Evolutionary conservation across 1,140 invertebrate genomes (phyloP).

Genomic region (Mamestra configurata): DNA sequence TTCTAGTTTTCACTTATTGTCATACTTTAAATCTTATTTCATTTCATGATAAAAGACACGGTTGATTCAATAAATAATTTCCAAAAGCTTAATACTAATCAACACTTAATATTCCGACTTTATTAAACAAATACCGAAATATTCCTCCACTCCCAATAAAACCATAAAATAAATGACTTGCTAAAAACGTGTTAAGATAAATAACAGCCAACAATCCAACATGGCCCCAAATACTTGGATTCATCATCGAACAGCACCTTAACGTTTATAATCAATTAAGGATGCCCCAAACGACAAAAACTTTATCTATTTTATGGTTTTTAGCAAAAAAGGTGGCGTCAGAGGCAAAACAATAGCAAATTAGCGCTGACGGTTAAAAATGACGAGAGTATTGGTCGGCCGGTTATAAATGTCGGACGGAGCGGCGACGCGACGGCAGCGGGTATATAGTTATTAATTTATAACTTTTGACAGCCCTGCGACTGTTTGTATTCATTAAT

Average conservation of each 20-base stretch:
- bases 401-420: conserved; percentile 75
- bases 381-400: conserved; percentile 77
- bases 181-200: conserved; percentile 49
- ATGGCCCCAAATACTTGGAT: conserved; percentile 2
- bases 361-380: conserved; percentile 87
- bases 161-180: conserved; percentile 40
- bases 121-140: not conserved
- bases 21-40: no score
- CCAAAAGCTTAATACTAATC: not conserved
- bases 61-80: no score
- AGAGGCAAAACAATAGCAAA: conserved; percentile 86
- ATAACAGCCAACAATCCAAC: conserved; percentile 31
- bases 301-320: conserved; percentile 87
- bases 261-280: conserved; percentile 83
- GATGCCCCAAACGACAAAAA: conserved; percentile 71
- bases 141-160: not conserved
- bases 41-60: no score
- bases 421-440: conserved; percentile 61
- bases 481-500: conserved; percentile 25
- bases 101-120: not conserved
- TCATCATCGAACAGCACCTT: conserved; percentile 58
- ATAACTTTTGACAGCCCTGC: conserved; percentile 37
- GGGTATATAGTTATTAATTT: conserved; percentile 42
- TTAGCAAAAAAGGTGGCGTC: conserved; percentile 84
- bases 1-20: no score